These are phyloP conservation scores for Acrocephalus scirpaceus DNA, from an alignment of 2,797 vertebrate species.

Conservation along the genomic window DNA sequence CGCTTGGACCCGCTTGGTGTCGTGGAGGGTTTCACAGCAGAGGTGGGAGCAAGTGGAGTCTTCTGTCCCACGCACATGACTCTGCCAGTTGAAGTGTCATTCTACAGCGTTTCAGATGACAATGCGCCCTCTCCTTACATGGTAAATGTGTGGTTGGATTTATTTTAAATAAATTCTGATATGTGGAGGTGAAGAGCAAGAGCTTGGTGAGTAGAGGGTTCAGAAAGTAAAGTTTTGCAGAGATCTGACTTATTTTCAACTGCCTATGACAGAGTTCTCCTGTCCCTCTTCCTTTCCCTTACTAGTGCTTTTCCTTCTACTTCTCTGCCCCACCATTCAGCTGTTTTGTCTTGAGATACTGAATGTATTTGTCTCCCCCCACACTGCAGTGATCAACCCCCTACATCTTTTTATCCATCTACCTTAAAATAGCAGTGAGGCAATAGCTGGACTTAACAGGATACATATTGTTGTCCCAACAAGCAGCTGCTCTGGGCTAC, in stretches of 20 bases:
- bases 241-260: neutral
- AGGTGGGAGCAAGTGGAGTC: slow-evolving; percentile 95
- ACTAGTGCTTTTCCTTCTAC: neutral
- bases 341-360: neutral
- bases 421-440: slow-evolving; percentile 43
- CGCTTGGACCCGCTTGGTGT: slow-evolving; percentile 92
- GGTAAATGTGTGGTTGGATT: slow-evolving; percentile 76
- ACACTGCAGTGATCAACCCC: neutral
- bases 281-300: neutral
- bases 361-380: neutral
- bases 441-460: neutral
- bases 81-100: slow-evolving; percentile 95
- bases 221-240: neutral
- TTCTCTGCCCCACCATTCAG: neutral
- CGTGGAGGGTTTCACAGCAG: slow-evolving; percentile 93
- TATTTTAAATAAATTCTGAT: neutral
- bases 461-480: neutral
- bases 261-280: neutral
- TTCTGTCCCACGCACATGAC: slow-evolving; percentile 98
- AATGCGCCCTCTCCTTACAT: slow-evolving; percentile 98
- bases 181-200: neutral
- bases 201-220: neutral
- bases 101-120: slow-evolving; percentile 98
- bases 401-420: neutral
- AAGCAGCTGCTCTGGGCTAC: slow-evolving; percentile 27